Conservation (phyloP, 2,888 invertebrate species). For the Serripes groenlandicus region DNA sequence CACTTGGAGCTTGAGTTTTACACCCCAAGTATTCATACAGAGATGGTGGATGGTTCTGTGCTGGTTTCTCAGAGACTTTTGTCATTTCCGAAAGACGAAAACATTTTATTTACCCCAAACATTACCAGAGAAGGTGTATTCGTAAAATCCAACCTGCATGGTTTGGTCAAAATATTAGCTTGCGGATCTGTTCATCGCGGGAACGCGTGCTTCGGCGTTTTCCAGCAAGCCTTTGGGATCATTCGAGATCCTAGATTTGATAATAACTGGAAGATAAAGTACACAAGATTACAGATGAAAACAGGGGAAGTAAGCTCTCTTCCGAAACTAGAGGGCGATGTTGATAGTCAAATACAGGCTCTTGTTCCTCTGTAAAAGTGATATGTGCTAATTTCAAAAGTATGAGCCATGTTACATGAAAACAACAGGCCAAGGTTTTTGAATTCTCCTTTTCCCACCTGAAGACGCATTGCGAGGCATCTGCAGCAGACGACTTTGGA, state of each 20-base stretch:
- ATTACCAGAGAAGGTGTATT: conserved; percentile 88
- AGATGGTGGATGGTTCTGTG: conserved; percentile 69
- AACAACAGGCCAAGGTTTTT: too few relatives aligned
- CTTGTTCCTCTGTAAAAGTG: conserved; percentile 11
- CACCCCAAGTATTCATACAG: conserved; percentile 47
- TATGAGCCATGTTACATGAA: too few relatives aligned
- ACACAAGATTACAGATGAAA: conserved; percentile 82
- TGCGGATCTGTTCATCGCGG: conserved; percentile 90
- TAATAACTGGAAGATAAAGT: conserved; percentile 91
- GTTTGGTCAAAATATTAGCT: conserved; percentile 89
- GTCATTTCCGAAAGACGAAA: conserved; percentile 73
- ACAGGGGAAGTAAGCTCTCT: conserved; percentile 56
- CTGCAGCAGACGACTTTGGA: too few relatives aligned
- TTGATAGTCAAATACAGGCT: conserved; percentile 41
- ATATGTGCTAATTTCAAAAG: too few relatives aligned
- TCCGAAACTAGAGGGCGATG: conserved; percentile 68
- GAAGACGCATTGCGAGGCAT: too few relatives aligned
- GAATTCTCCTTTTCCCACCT: too few relatives aligned
- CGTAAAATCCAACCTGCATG: conserved; percentile 89
- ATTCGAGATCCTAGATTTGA: conserved; percentile 89
- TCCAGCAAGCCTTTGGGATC: conserved; percentile 90
- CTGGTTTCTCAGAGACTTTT: conserved; percentile 73
- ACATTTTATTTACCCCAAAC: conserved; percentile 89
- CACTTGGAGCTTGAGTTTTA: conserved; percentile 67
- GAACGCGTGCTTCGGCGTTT: conserved; percentile 88